Base-by-base conservation (phyloP, 2,113 vertebrate genomes). In the Raja brachyura region DNA sequence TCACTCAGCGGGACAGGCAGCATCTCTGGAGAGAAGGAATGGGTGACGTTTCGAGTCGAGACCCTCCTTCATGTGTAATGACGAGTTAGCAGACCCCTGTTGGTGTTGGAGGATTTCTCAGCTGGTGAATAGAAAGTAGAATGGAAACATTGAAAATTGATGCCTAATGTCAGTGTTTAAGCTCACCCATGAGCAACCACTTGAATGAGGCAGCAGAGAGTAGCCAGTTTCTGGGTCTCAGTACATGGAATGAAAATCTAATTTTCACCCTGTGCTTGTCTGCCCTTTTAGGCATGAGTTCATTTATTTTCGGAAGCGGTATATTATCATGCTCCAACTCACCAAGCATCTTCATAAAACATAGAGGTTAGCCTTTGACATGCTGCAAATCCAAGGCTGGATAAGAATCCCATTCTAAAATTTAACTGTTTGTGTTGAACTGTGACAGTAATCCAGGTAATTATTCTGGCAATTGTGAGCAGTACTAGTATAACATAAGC, bases 401-500 rank as follows among this genome's bases (percentile, higher is more conserved):
- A 66, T 28, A 88, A 88, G 6, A n/a, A 31, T 31, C 59, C 1
- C 28, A 63, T 63, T 33, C 83, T 63, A 14, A 88, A 88, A 88
- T 88, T 31, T 31, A 88, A 59, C 83, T 63, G 16, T 88, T 88
- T 88, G 83, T 31, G 83, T 88, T 63, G 54, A 86, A 86, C 56
- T 86, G 81, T 86, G 54, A 86, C 14, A 25, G 56, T 25, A 88
- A 88, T 88, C 28, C 83, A 63, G 59, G 63, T 88, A 63, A 88
- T 33, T 18, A 31, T 31, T 56, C 54, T 85, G 20, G 28, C 59
- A 54, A 85, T 8, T 88, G 83, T 16, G 56, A 86, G n/a, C 28
- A 63, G 28, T 63, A n/a, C 59, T 31, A 63, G 61, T 88, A n/a
- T 66, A 88, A 63, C n/a, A 14, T 88, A 28, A 86, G 22, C 81